Conservation (phyloP, 2,888 invertebrate genomes). For the Harpagoxenus sublaevis region DNA sequence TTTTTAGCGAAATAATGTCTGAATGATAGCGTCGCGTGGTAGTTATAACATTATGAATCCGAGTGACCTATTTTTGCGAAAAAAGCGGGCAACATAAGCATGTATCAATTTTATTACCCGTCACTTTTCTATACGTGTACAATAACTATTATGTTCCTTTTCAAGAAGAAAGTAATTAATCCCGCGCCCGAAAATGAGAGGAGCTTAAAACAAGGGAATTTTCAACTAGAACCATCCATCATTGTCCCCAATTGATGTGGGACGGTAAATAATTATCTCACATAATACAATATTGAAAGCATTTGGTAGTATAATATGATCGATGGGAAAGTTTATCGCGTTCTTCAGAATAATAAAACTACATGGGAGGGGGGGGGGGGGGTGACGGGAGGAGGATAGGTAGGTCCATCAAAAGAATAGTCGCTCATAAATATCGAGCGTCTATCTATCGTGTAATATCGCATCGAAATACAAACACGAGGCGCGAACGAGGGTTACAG, state of each 20-base stretch:
- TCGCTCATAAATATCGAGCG: conserved; percentile 32
- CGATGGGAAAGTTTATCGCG: conserved; percentile 26
- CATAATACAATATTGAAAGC: conserved; percentile 34
- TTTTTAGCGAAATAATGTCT: neutral
- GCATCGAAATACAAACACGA: neutral
- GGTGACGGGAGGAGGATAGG: neutral
- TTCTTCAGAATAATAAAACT: conserved; percentile 31
- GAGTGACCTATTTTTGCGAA: neutral
- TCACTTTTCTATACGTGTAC: neutral
- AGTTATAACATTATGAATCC: neutral
- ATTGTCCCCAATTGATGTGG: conserved; percentile 37
- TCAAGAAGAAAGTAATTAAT: conserved; percentile 26
- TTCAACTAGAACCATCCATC: conserved; percentile 24
- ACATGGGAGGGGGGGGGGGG: neutral
- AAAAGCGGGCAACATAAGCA: neutral
- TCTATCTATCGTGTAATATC: neutral
- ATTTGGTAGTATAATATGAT: conserved; percentile 37
- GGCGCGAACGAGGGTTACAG: neutral
- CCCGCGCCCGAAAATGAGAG: neutral
- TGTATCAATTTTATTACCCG: conserved; percentile 21
- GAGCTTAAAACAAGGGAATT: conserved; percentile 17
- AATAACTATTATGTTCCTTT: neutral
- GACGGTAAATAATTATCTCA: conserved; percentile 44
- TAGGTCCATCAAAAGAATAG: conserved; percentile 14
- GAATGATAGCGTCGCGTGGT: neutral